These are phyloP conservation scores for Muntiacus reevesi DNA, from an alignment of 2,113 vertebrate species.

Conservation along the genomic window DNA sequence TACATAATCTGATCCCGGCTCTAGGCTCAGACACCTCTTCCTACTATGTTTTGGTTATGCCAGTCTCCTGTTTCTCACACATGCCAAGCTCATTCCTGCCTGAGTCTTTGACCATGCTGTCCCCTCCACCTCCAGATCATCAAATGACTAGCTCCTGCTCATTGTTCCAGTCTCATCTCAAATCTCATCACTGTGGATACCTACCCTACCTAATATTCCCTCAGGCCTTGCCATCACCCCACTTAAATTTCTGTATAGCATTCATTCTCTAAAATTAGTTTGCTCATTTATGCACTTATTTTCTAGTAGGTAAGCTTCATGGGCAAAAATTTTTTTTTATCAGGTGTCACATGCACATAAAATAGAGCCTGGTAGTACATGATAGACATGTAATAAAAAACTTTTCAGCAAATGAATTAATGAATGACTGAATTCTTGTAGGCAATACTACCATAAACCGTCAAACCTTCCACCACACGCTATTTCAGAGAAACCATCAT, in stretches of 20 bases:
- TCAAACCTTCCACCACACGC: neutral
- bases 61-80: neutral
- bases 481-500: neutral
- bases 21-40: neutral
- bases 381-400: neutral
- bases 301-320: neutral
- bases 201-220: neutral
- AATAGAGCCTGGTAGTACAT: neutral
- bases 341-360: neutral
- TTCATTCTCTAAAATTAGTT: neutral
- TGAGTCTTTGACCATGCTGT: neutral
- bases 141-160: neutral
- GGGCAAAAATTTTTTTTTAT: neutral
- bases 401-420: neutral
- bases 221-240: neutral
- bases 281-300: neutral
- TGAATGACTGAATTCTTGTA: neutral
- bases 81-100: neutral
- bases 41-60: neutral
- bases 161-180: slow-evolving; percentile 1
- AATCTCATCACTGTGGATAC: neutral
- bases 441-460: neutral
- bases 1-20: neutral
- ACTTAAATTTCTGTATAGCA: neutral
- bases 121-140: neutral